Evolutionary conservation across 2,888 invertebrate genomes (phyloP).

Genomic region (Tanytarsus gracilentus): DNA sequence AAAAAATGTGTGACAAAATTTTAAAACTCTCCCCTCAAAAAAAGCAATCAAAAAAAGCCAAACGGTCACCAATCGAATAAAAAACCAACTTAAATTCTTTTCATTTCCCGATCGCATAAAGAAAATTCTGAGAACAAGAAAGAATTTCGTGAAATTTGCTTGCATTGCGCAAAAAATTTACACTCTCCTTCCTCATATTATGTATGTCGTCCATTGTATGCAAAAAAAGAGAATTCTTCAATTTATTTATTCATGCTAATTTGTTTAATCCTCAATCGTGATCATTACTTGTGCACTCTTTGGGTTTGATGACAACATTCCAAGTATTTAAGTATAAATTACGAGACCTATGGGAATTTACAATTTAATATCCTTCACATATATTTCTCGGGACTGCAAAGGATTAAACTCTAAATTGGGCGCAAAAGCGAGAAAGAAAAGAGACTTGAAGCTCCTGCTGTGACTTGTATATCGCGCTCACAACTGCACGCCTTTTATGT

Average conservation of each 20-base stretch:
- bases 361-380: not conserved
- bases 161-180: slow-evolving; percentile 5
- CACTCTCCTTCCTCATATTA: not conserved
- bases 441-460: slow-evolving; percentile 4
- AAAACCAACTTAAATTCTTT: too few relatives aligned
- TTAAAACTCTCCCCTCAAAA: too few relatives aligned
- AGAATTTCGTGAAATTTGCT: not conserved
- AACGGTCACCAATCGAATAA: too few relatives aligned
- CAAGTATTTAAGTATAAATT: slow-evolving; percentile 9
- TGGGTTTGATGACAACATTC: not conserved
- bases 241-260: slow-evolving; percentile 16
- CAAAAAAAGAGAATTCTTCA: not conserved
- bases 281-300: slow-evolving; percentile 5
- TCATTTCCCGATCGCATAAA: too few relatives aligned
- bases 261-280: slow-evolving; percentile 19
- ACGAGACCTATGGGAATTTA: slow-evolving; percentile 4
- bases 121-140: too few relatives aligned
- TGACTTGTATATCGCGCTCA: not conserved
- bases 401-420: slow-evolving; percentile 12
- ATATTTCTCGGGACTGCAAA: not conserved
- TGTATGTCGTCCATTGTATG: slow-evolving; percentile 1
- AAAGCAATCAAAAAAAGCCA: too few relatives aligned
- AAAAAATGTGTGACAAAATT: too few relatives aligned
- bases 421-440: too few relatives aligned
- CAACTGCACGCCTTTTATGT: slow-evolving; percentile 12